Evolutionary conservation across 2,113 vertebrate genomes (phyloP), one percentile per base, ranked within the genome.

Genomic region (Platycercus adscitus): DNA sequence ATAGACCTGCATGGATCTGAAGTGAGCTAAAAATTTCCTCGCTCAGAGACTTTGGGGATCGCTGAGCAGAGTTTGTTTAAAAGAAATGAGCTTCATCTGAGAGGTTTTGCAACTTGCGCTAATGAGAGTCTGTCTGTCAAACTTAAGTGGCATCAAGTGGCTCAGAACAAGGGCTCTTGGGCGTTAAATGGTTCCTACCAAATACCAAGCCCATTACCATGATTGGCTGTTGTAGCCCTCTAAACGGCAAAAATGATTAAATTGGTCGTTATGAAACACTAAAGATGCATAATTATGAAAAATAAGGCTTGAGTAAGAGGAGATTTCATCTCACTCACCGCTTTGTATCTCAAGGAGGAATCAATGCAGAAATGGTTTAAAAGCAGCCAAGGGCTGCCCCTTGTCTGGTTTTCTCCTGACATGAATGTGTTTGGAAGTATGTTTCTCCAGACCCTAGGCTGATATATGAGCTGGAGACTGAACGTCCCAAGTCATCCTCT

Each of bases 211-310:
- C 97, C 97, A 98, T 98, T 98, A 98, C 97, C 91, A 88, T 97
- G 97, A 98, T 98, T 98, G 98, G 98, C 97, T 98, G 97, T 98
- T 98, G 98, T 96, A 97, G 97, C 95, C 97, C 97, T 98, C 96
- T 96, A 98, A 98, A 97, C 77, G 41, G 97, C 97, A 97, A 96
- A 97, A 98, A 96, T 98, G 98, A 98, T 98, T 98, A 98, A 98
- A 98, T 97, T 97, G 97, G 97, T 98, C 94, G 17, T 98, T 98
- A 98, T 96, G 96, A 98, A 98, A 96, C 96, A 68, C 97, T 97
- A 94, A 98, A 98, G 97, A 98, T 97, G 97, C 97, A 97, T 98
- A 98, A 98, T 98, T 98, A 98, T 98, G 97, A 98, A 97, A 98
- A 98, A 98, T 98, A 98, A 95, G 96, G 91, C 96, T 97, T 88